Percentiles rank a stretch among this genome's conserved stretches.
These are phyloP conservation scores for Plagiodera versicolora DNA, from an alignment of 2,888 invertebrate genomes.

Conservation along the genomic window DNA sequence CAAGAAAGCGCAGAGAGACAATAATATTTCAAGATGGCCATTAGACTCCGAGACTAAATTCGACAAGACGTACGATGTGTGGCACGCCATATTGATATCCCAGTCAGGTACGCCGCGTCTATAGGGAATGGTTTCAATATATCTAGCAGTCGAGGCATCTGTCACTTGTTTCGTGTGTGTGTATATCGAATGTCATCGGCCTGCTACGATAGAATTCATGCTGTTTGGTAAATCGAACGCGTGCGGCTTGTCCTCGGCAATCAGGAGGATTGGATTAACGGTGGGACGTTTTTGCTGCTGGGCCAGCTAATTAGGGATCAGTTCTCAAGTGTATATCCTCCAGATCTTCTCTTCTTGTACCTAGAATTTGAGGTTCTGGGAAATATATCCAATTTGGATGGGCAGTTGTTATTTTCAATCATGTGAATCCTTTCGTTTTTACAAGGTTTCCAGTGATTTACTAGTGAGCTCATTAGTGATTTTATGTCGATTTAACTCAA, in stretches of 20 bases:
- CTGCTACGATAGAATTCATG: constrained; percentile 24
- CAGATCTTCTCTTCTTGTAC: too few species aligned
- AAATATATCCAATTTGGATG: too few species aligned
- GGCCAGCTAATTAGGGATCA: not conserved
- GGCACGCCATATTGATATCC: constrained; percentile 48
- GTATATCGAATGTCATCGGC: constrained; percentile 44
- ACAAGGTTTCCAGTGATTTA: too few species aligned
- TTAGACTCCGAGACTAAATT: constrained; percentile 48
- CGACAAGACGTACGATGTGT: constrained; percentile 50
- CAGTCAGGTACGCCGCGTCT: constrained; percentile 48
- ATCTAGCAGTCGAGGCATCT: constrained; percentile 44
- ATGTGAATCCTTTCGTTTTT: too few species aligned
- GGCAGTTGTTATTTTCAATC: too few species aligned
- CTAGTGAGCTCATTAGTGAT: too few species aligned
- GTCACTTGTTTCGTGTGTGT: constrained; percentile 47
- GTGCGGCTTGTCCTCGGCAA: constrained; percentile 37
- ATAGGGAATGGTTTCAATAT: constrained; percentile 48
- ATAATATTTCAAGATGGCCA: constrained; percentile 51
- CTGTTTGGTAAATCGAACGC: constrained; percentile 44
- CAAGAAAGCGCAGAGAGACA: constrained; percentile 41
- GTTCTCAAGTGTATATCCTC: constrained; percentile 5
- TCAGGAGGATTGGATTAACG: constrained; percentile 36
- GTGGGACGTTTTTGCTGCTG: constrained; percentile 17
- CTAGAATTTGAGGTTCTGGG: too few species aligned
- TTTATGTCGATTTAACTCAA: too few species aligned